phyloP scores from a whole-genome alignment of 2,113 vertebrate genomes.

The Synodontis membranacea region DNA sequence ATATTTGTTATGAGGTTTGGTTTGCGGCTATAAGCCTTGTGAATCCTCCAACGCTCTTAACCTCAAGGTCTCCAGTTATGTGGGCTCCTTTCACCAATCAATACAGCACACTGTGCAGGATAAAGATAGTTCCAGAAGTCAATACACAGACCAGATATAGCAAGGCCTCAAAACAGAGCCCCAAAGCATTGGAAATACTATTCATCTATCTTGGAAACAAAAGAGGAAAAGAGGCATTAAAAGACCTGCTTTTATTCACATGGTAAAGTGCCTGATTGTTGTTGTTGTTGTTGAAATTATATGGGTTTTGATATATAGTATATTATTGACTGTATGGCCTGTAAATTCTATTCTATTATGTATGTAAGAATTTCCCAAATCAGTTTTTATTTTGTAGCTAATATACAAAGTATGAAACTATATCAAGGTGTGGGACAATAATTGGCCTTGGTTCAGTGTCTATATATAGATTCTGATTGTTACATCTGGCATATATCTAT shows the following conservation, averaged over 20 bases:
- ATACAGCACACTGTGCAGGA: constrained; percentile 40
- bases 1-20: neutral
- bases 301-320: neutral
- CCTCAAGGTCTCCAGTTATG: constrained; percentile 33
- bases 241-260: neutral
- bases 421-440: neutral
- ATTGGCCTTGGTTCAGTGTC: neutral
- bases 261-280: neutral
- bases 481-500: constrained; percentile 18
- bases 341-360: constrained; percentile 36
- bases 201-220: neutral
- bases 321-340: constrained; percentile 9
- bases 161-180: neutral
- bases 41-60: constrained; percentile 24
- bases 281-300: neutral
- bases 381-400: constrained; percentile 30
- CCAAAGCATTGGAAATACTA: neutral
- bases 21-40: constrained; percentile 14
- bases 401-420: neutral
- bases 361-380: constrained; percentile 32
- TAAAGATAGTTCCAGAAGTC: constrained; percentile 49
- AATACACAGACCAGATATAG: constrained; percentile 36
- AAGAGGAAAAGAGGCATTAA: neutral
- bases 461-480: constrained; percentile 7
- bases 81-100: constrained; percentile 41